Percentiles rank a stretch among this genome's conserved stretches.
Conservation (phyloP, 64 coral and sea anemone genomes). For the Pocillopora damicornis region DNA sequence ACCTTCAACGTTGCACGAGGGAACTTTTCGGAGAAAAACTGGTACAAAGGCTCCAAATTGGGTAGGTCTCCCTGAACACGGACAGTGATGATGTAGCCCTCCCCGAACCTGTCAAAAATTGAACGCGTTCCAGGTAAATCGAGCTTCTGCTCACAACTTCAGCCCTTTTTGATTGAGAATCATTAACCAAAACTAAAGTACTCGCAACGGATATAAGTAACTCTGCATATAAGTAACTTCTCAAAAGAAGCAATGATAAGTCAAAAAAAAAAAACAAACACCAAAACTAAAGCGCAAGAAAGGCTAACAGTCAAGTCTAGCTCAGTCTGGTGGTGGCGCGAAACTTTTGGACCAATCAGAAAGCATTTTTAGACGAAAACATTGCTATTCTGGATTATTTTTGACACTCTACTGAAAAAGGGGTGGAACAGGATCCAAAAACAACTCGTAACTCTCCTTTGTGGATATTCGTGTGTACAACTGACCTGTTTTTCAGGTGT, state of each 20-base stretch:
- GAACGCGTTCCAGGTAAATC: background rate
- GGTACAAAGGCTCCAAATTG: constrained; percentile 60
- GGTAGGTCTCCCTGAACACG: constrained; percentile 81
- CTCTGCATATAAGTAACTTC: too few species aligned
- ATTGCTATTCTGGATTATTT: too few species aligned
- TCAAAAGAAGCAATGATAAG: too few species aligned
- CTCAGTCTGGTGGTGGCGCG: too few species aligned
- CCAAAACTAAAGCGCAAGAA: too few species aligned
- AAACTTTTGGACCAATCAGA: too few species aligned
- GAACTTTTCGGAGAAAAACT: constrained; percentile 63
- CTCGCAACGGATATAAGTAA: too few species aligned
- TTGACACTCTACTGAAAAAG: background rate
- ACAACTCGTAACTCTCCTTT: background rate
- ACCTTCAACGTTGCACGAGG: constrained; percentile 71
- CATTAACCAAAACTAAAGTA: background rate
- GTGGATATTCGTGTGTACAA: background rate
- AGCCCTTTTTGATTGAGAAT: too few species aligned
- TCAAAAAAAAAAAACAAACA: too few species aligned
- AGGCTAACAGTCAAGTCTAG: too few species aligned
- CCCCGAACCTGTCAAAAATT: constrained; percentile 66
- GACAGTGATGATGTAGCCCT: constrained; percentile 85
- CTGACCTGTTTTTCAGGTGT: constrained; percentile 82
- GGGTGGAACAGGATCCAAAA: background rate
- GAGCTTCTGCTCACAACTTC: background rate
- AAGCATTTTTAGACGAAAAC: too few species aligned